phyloP scores from a whole-genome alignment of 2,888 invertebrate species.

The Lasius fuliginosus region DNA sequence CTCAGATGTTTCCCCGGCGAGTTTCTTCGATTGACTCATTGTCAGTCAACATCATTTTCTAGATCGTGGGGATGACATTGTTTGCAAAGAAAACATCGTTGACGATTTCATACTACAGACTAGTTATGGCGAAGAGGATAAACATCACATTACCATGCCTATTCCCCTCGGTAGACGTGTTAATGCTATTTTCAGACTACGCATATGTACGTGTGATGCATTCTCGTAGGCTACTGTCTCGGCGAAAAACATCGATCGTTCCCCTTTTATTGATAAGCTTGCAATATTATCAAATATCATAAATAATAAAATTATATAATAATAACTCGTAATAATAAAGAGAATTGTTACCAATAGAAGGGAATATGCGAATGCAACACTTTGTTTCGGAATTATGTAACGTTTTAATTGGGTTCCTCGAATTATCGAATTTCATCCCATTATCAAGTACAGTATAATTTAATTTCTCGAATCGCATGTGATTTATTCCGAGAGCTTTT shows the following conservation, averaged over 20 bases:
- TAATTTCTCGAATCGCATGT: background rate
- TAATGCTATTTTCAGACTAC: slow-evolving; percentile 73
- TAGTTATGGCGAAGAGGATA: slow-evolving; percentile 63
- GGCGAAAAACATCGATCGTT: slow-evolving; percentile 63
- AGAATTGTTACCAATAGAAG: background rate
- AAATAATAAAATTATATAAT: background rate
- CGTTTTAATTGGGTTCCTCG: background rate
- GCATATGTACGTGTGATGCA: slow-evolving; percentile 45
- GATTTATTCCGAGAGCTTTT: background rate
- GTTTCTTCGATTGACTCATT: slow-evolving; percentile 41
- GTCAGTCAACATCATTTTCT: slow-evolving; percentile 38
- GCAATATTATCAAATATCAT: background rate
- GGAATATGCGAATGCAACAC: background rate
- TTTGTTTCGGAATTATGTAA: background rate
- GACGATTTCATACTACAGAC: slow-evolving; percentile 58
- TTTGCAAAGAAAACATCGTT: slow-evolving; percentile 68
- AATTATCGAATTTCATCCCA: background rate
- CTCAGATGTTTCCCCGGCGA: background rate
- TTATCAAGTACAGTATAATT: background rate
- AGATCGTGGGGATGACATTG: slow-evolving; percentile 20
- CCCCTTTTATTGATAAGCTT: background rate
- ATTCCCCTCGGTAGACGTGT: slow-evolving; percentile 54
- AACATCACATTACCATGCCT: slow-evolving; percentile 70
- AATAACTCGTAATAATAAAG: background rate
- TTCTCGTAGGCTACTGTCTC: slow-evolving; percentile 67